A percentile compares a stretch with the other conserved stretches of the same genome.
Conservation (phyloP, 2,888 invertebrate genomes). For the Parnassius orleans region DNA sequence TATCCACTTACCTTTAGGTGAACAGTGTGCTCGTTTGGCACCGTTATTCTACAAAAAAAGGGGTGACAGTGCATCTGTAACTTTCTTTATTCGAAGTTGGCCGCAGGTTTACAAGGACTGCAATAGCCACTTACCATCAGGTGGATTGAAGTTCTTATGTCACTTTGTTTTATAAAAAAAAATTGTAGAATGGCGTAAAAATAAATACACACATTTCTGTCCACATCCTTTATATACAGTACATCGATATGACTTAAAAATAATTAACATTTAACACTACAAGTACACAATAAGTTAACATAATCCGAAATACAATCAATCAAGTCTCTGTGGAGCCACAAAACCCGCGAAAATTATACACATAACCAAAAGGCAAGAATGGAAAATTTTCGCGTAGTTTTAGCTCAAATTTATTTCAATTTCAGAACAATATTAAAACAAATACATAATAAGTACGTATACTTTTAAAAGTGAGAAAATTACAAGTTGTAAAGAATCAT, state of each 20-base stretch:
- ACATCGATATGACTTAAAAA: slow-evolving; percentile 67
- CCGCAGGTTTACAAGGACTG: too few relatives aligned
- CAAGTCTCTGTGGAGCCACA: slow-evolving; percentile 13
- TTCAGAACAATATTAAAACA: too few relatives aligned
- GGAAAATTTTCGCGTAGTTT: too few relatives aligned
- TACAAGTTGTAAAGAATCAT: background rate
- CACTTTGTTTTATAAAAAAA: background rate
- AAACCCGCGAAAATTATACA: slow-evolving; percentile 7
- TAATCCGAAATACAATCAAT: slow-evolving; percentile 36
- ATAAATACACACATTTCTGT: slow-evolving; percentile 40
- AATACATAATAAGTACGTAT: slow-evolving; percentile 12
- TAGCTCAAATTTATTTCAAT: too few relatives aligned
- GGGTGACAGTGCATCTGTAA: too few relatives aligned
- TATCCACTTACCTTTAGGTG: too few relatives aligned
- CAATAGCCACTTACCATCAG: too few relatives aligned
- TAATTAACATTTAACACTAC: slow-evolving; percentile 72
- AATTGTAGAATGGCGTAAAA: slow-evolving; percentile 20
- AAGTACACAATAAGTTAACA: slow-evolving; percentile 60
- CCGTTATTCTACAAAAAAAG: too few relatives aligned
- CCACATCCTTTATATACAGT: slow-evolving; percentile 73
- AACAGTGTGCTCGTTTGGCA: too few relatives aligned
- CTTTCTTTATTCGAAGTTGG: too few relatives aligned
- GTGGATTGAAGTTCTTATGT: too few relatives aligned
- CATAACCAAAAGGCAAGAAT: too few relatives aligned
- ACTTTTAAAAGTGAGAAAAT: background rate